Evolutionary conservation across 2,797 vertebrate genomes (phyloP), one percentile per base, ranked within the genome.

Genomic region (Enteromius fasciolatus): DNA sequence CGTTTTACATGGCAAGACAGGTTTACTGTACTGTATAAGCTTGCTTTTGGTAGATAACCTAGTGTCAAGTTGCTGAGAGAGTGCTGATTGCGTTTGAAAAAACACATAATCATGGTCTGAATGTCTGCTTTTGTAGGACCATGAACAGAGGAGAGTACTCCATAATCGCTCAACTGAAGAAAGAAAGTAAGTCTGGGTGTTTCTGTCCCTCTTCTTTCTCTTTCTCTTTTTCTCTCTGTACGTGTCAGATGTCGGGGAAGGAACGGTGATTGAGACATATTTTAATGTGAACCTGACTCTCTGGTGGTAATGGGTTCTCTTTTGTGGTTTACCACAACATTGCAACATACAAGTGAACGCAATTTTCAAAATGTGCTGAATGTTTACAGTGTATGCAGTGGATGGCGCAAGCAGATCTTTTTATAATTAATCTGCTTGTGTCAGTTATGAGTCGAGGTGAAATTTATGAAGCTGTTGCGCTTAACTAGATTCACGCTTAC

Each of bases 131-230:
- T 78, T 2, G 59, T 89, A 99, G 98, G 90, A 99, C 98, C 61
- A 99, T 99, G 94, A 98, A 95, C 91, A 94, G 97, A 91, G 98
- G 98, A 87, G 98, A 99, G 52, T 90, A 96, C 91, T 99, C 98
- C n/a, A 99, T 99, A 90, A 95, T 99, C 90, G 94, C 94, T 52
- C 97, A 98, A 86, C 90, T 99, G 85, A 98, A 96, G 89, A 90
- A 89, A 79, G 95, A 97, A 90, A 94, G 98, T 99, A 94, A 96
- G 97, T 95, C 63, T 64, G 69, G 11, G 41, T 44, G 28, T 73
- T 61, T 20, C 12, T 23, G 18, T 33, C 6, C 39, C 31, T 15
- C 7, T 36, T 77, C 31, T 80, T 25, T 52, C 12, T 33, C 7
- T 28, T 4, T 66, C 11, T 28, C 28, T 28, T 2, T 28, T 2